Evolutionary conservation across 2,888 invertebrate species (phyloP), one percentile per base, ranked within the genome.

Genomic region (Metopia argyrocephala): DNA sequence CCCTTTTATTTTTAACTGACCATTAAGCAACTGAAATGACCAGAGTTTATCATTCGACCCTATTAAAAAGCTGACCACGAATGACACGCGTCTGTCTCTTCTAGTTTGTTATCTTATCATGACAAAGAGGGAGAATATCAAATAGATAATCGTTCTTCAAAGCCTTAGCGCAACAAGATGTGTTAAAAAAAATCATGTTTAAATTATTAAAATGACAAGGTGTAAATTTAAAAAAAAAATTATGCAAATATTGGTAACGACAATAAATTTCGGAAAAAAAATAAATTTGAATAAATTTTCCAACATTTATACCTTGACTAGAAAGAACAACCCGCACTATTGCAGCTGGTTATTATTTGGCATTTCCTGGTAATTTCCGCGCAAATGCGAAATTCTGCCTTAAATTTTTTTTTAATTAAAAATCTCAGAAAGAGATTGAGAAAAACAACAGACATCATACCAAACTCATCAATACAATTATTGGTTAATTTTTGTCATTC

Each of bases 391-490:
- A 52, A 21, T 52, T 3, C 18, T 3, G 3, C 6, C 20, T 12
- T 52, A 5, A 25, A n/a, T 48, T 54, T 54, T 18, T 6, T 3
- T 54, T 18, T 15, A 38, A 12, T 38, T 38, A 25, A 56, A 5
- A 27, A 56, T 7, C 3, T 7, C 27, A 56, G 7, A 31, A 38
- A n/a, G 15, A 31, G 9, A 31, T 3, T 12, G 12, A 31, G 3
- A 31, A 31, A 31, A 31, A 28, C 28, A 54, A 28, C 5, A 20
- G 38, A 27, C 21, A 76, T 59, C 52, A 52, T 52, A 54, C 56
- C 69, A 79, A 69, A 73, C 76, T 81, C 69, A 74, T 81, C 74
- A 78, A 78, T 74, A 74, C 69, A 78, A 74, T 74, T 78, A 81
- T 74, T 73, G 57, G 78, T 71, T 71, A 71, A 71, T 71, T 59